Conservation (phyloP, 2,888 invertebrate genomes). For the Cataglyphis livida region DNA sequence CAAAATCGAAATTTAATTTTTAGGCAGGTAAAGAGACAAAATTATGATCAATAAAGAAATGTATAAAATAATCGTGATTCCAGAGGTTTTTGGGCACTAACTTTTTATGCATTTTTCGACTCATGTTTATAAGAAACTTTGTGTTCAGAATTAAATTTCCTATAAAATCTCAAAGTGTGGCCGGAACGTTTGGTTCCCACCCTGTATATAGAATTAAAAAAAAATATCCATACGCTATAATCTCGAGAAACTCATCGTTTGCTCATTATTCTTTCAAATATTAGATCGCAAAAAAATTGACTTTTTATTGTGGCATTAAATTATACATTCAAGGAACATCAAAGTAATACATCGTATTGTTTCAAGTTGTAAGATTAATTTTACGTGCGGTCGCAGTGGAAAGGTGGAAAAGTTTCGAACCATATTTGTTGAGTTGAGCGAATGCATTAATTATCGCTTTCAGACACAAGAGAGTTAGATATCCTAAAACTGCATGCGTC, state of each 20-base stretch:
- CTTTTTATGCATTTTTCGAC: no score
- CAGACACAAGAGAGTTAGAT: slow-evolving; percentile 34
- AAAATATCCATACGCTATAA: background rate
- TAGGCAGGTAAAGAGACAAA: no score
- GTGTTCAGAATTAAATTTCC: no score
- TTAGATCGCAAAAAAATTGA: background rate
- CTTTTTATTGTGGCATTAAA: background rate
- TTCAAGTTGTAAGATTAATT: slow-evolving; percentile 10
- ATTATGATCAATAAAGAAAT: no score
- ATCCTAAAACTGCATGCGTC: slow-evolving; percentile 38
- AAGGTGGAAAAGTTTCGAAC: slow-evolving; percentile 6
- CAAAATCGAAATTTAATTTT: no score
- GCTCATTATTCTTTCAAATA: background rate
- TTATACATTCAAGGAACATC: background rate
- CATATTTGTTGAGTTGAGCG: slow-evolving; percentile 31
- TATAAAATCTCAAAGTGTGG: no score
- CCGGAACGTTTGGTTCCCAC: no score
- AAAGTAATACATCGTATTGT: background rate
- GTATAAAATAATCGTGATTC: no score
- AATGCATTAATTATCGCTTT: slow-evolving; percentile 38
- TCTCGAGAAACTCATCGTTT: background rate
- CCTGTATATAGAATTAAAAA: background rate
- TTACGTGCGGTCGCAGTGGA: slow-evolving; percentile 2
- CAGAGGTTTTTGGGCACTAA: no score
- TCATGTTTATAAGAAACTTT: no score